A percentile compares a stretch with the other conserved stretches of the same genome.
Evolutionary conservation across 2,797 vertebrate species (phyloP).

Genomic region (Myoxocephalus aenaeus): DNA sequence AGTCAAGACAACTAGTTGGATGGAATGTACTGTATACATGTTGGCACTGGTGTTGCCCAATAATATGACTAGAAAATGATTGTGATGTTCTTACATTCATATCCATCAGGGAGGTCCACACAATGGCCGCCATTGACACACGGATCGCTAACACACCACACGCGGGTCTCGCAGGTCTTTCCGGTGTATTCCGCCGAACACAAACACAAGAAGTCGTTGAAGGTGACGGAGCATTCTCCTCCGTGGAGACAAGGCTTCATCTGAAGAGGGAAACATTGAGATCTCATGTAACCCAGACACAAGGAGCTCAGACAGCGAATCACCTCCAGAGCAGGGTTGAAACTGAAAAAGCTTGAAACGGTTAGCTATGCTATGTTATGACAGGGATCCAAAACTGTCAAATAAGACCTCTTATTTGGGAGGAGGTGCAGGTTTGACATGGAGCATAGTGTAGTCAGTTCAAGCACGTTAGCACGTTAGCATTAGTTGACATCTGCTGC

Average conservation of each 20-base stretch:
- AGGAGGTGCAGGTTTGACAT: not conserved
- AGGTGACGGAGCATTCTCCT: constrained; percentile 89
- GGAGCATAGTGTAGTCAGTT: not conserved
- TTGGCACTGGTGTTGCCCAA: not conserved
- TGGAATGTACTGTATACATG: not conserved
- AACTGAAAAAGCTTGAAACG: not conserved
- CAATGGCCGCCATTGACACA: constrained; percentile 88
- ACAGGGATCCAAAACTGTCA: not conserved
- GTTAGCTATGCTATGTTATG: not conserved
- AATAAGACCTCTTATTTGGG: not conserved
- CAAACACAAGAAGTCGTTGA: constrained; percentile 93
- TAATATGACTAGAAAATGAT: not conserved
- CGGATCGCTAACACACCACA: constrained; percentile 90
- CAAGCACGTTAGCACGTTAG: not conserved
- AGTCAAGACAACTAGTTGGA: not conserved
- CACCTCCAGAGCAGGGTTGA: not conserved
- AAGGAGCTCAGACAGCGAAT: not conserved
- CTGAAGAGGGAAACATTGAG: constrained; percentile 59
- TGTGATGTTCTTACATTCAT: constrained; percentile 88
- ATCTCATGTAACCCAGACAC: not conserved
- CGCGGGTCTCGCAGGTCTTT: constrained; percentile 85
- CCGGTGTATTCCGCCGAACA: constrained; percentile 89
- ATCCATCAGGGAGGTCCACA: constrained; percentile 89
- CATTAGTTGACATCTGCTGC: no score
- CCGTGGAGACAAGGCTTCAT: constrained; percentile 87